A percentile compares a stretch with the other conserved stretches of the same genome.
Evolutionary conservation across 2,888 invertebrate genomes (phyloP).

Genomic region (Microctonus hyperodae): DNA sequence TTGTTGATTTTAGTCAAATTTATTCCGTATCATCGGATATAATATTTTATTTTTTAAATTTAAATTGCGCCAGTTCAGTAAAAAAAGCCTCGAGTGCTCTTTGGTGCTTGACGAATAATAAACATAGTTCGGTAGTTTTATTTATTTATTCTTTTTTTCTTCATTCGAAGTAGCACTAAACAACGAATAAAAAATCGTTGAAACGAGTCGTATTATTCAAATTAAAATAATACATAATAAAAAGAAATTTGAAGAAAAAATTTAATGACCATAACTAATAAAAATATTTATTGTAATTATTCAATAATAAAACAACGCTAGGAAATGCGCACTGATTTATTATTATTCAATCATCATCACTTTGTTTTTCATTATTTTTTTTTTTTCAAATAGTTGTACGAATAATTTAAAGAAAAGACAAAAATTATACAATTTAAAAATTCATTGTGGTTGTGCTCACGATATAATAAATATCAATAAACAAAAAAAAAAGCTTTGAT

Average conservation of each 20-base stretch:
- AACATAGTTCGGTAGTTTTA: not conserved
- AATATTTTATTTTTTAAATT: constrained; percentile 18
- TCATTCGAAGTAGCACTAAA: not conserved
- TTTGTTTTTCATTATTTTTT: no score
- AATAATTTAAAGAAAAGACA: not conserved
- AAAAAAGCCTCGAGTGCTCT: not conserved
- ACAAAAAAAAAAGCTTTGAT: constrained; percentile 22
- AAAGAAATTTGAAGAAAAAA: not conserved
- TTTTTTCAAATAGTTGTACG: not conserved
- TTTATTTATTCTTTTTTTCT: not conserved
- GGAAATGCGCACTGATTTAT: not conserved
- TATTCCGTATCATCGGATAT: constrained; percentile 14
- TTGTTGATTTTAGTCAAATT: constrained; percentile 32
- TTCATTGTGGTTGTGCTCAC: not conserved
- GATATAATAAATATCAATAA: not conserved
- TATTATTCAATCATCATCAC: not conserved
- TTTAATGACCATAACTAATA: not conserved
- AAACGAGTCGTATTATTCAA: not conserved
- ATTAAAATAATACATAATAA: not conserved
- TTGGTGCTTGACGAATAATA: not conserved
- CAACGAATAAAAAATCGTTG: not conserved
- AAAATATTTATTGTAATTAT: not conserved
- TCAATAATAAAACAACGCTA: not conserved
- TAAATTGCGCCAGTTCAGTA: constrained; percentile 14
- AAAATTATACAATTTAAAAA: not conserved